Conservation (phyloP, 2,113 vertebrate species). For the Polypterus bichir region DNA sequence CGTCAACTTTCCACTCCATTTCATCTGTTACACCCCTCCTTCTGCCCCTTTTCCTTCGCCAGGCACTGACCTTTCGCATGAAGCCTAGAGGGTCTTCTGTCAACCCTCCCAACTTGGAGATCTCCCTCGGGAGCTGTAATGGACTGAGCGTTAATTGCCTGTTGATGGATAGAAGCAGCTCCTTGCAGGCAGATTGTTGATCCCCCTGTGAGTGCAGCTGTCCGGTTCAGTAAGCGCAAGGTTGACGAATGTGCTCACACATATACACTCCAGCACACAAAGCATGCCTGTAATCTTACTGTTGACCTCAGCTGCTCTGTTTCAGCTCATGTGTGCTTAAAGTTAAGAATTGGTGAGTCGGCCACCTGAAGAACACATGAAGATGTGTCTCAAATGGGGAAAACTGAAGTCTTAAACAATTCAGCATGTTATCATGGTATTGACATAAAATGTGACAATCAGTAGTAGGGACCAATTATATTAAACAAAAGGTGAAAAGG, state of each 20-base stretch:
- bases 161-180: conserved; percentile 73
- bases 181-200: conserved; percentile 58
- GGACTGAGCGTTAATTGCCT: conserved; percentile 69
- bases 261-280: conserved; percentile 17
- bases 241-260: conserved; percentile 41
- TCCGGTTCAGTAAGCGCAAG: conserved; percentile 54
- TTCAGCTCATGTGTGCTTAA: conserved; percentile 20
- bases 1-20: conserved; percentile 68
- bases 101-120: conserved; percentile 21
- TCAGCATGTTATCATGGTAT: too few species aligned
- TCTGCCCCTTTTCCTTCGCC: conserved; percentile 40
- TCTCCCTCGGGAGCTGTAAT: conserved; percentile 56
- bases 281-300: conserved; percentile 27
- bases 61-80: conserved; percentile 65
- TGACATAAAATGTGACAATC: too few species aligned
- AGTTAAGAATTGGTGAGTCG: too few species aligned
- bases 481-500: too few species aligned
- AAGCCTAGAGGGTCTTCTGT: conserved; percentile 44
- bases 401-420: too few species aligned
- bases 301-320: conserved; percentile 30
- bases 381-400: too few species aligned
- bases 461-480: too few species aligned
- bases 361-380: too few species aligned
- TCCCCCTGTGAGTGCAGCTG: conserved; percentile 56
- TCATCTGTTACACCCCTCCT: conserved; percentile 47